Conservation (phyloP, 2,888 invertebrate species). For the Fabriciana adippe region DNA sequence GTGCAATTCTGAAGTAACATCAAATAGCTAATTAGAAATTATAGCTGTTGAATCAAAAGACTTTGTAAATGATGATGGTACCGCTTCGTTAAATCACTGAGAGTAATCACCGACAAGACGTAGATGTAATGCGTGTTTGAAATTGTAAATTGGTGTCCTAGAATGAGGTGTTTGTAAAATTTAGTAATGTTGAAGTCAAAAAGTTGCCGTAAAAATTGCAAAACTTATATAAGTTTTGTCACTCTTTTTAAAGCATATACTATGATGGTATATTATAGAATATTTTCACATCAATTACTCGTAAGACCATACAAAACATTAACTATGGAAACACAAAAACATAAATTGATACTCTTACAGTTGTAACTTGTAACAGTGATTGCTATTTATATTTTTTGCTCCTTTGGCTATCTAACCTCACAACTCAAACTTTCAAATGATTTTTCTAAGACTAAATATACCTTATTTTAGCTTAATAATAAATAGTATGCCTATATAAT, state of each 20-base stretch:
- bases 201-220: neutral
- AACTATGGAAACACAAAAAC: too few relatives aligned
- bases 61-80: slow-evolving; percentile 60
- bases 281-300: too few relatives aligned
- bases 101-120: slow-evolving; percentile 60
- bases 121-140: slow-evolving; percentile 41
- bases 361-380: neutral
- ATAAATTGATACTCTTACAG: neutral
- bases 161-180: neutral
- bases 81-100: slow-evolving; percentile 62
- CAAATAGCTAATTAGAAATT: slow-evolving; percentile 71
- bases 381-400: too few relatives aligned
- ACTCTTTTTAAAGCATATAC: too few relatives aligned
- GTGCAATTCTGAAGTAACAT: slow-evolving; percentile 47
- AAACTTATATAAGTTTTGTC: too few relatives aligned
- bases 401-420: too few relatives aligned
- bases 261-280: too few relatives aligned
- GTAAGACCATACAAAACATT: too few relatives aligned
- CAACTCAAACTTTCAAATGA: too few relatives aligned
- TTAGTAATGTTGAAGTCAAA: neutral
- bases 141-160: slow-evolving; percentile 41
- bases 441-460: too few relatives aligned
- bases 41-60: slow-evolving; percentile 55
- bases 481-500: too few relatives aligned
- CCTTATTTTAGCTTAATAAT: too few relatives aligned